Evolutionary conservation across 2,888 invertebrate genomes (phyloP).

Genomic region (Tenthredo mesomela): DNA sequence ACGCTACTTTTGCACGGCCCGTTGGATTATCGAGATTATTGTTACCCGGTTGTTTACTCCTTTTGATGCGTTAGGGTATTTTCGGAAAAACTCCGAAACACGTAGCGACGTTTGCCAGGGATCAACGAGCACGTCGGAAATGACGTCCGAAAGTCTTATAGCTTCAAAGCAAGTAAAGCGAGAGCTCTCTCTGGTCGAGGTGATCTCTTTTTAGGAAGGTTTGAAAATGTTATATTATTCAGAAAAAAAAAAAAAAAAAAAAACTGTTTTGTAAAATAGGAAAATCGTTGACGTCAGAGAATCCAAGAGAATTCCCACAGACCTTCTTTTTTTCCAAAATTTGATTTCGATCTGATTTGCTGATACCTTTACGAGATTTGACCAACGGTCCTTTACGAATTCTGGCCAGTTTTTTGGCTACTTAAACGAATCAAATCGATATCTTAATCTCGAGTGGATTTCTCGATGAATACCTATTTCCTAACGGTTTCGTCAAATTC

Average conservation of each 20-base stretch:
- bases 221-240: background rate
- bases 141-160: slow-evolving; percentile 19
- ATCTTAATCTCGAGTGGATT: slow-evolving; percentile 61
- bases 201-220: background rate
- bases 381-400: slow-evolving; percentile 35
- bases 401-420: slow-evolving; percentile 11
- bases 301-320: slow-evolving; percentile 8
- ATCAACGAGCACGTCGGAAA: slow-evolving; percentile 26
- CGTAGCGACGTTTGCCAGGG: slow-evolving; percentile 45
- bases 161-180: background rate
- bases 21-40: slow-evolving; percentile 67
- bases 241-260: background rate
- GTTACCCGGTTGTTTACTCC: slow-evolving; percentile 59
- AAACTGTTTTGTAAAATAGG: background rate
- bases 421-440: slow-evolving; percentile 62
- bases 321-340: background rate
- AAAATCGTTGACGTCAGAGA: background rate
- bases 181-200: background rate
- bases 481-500: slow-evolving; percentile 38
- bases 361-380: slow-evolving; percentile 26
- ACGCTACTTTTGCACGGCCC: slow-evolving; percentile 62
- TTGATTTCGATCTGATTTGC: slow-evolving; percentile 2
- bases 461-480: background rate
- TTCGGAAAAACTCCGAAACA: slow-evolving; percentile 55
- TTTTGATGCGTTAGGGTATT: slow-evolving; percentile 58